phyloP scores from a whole-genome alignment of 2,888 invertebrate genomes.

The Prenolepis imparis region DNA sequence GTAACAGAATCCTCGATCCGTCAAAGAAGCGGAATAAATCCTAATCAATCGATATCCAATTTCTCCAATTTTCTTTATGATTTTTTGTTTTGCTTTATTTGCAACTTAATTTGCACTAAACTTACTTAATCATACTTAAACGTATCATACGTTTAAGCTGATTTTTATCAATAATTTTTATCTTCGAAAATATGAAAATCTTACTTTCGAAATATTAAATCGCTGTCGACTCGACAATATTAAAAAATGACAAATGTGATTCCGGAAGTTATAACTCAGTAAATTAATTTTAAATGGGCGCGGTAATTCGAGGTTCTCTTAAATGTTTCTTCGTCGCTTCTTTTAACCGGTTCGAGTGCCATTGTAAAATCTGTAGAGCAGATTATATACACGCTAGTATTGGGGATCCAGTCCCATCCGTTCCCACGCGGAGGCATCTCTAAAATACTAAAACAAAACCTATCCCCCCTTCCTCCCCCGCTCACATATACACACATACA shows the following conservation, averaged over 20 bases:
- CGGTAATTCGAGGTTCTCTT: not conserved
- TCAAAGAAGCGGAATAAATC: not conserved
- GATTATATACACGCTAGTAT: constrained; percentile 65
- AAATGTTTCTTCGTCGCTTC: constrained; percentile 40
- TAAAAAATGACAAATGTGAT: not conserved
- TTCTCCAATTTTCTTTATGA: not conserved
- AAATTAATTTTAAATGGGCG: constrained; percentile 8
- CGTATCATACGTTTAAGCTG: not conserved
- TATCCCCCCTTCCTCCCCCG: constrained; percentile 50
- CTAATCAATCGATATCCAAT: constrained; percentile 21
- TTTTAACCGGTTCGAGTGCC: constrained; percentile 65
- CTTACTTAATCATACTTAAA: not conserved
- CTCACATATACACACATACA: not conserved
- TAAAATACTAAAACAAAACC: constrained; percentile 84
- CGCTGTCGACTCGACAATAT: not conserved
- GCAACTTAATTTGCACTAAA: not conserved
- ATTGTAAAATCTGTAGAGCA: constrained; percentile 71
- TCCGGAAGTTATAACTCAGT: not conserved
- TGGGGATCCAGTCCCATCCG: constrained; percentile 73
- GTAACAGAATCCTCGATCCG: constrained; percentile 58
- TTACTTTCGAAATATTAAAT: not conserved
- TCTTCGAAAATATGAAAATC: not conserved
- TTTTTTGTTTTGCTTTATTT: not conserved
- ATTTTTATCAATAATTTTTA: not conserved
- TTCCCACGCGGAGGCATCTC: constrained; percentile 84